These are phyloP conservation scores for Meliscaeva auricollis DNA, from an alignment of 2,888 invertebrate genomes.

Conservation along the genomic window DNA sequence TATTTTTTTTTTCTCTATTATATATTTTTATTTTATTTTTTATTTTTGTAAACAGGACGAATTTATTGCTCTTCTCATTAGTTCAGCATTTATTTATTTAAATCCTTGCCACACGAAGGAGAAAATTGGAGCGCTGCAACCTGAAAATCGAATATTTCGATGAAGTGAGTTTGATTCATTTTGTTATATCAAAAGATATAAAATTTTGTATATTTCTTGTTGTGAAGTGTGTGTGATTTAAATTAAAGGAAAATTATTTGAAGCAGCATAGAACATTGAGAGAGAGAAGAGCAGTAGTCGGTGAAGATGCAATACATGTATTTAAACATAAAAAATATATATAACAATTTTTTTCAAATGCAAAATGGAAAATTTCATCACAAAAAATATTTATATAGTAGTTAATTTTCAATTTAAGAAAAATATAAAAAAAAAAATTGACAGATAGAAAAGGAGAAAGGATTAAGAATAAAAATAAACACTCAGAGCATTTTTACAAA, in stretches of 20 bases:
- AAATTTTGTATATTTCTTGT: slow-evolving; percentile 20
- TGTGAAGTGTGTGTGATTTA: slow-evolving; percentile 70
- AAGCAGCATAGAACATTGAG: slow-evolving; percentile 69
- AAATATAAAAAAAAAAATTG: slow-evolving; percentile 1
- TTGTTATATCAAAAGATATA: slow-evolving; percentile 50
- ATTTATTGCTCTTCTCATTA: slow-evolving; percentile 67
- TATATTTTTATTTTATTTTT: neutral
- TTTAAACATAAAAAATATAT: slow-evolving; percentile 20
- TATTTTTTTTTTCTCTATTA: slow-evolving; percentile 21
- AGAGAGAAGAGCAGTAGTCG: slow-evolving; percentile 56
- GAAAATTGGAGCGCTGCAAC: slow-evolving; percentile 60
- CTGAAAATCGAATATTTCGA: slow-evolving; percentile 76
- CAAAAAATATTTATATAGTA: no score
- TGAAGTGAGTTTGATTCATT: slow-evolving; percentile 65
- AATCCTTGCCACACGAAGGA: slow-evolving; percentile 67
- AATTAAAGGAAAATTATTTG: slow-evolving; percentile 68
- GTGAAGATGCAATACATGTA: slow-evolving; percentile 40
- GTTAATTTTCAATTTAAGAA: neutral
- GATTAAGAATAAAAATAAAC: slow-evolving; percentile 11
- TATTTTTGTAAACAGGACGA: slow-evolving; percentile 51
- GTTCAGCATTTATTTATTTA: slow-evolving; percentile 30
- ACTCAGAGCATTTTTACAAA: slow-evolving; percentile 16
- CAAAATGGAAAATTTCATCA: slow-evolving; percentile 32
- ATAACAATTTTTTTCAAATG: slow-evolving; percentile 18
- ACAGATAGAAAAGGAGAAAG: slow-evolving; percentile 25